These are phyloP conservation scores for Danio aesculapii DNA, from an alignment of 2,797 vertebrate species.

Conservation along the genomic window DNA sequence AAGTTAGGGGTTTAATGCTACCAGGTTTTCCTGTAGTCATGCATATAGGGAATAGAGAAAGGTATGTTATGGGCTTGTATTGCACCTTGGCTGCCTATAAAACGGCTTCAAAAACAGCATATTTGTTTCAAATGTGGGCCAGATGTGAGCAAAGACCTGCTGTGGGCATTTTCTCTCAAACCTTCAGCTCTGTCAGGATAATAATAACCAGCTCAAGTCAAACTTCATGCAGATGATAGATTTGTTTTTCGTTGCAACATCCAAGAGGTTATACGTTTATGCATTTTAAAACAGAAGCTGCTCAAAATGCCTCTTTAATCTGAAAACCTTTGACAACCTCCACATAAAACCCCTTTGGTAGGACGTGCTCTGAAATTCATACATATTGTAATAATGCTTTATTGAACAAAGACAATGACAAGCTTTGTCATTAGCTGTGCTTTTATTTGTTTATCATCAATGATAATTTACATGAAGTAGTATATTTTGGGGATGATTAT, in stretches of 20 bases:
- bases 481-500: slow-evolving; percentile 7
- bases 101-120: slow-evolving; percentile 20
- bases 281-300: not conserved
- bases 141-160: slow-evolving; percentile 23
- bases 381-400: not conserved
- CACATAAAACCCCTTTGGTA: not conserved
- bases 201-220: not conserved
- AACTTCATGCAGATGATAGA: not conserved
- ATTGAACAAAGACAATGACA: not conserved
- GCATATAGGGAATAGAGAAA: not conserved
- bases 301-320: not conserved
- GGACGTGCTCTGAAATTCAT: not conserved
- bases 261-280: not conserved
- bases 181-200: not conserved
- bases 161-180: not conserved
- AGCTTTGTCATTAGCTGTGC: not conserved
- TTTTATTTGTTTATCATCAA: slow-evolving; percentile 24
- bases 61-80: slow-evolving; percentile 16
- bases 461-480: slow-evolving; percentile 15
- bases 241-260: not conserved
- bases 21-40: not conserved
- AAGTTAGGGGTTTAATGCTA: not conserved
- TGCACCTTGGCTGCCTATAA: slow-evolving; percentile 20
- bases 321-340: not conserved
- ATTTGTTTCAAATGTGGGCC: slow-evolving; percentile 26